phyloP scores from a whole-genome alignment of 2,888 invertebrate genomes.

The Hypomecis atomaria region DNA sequence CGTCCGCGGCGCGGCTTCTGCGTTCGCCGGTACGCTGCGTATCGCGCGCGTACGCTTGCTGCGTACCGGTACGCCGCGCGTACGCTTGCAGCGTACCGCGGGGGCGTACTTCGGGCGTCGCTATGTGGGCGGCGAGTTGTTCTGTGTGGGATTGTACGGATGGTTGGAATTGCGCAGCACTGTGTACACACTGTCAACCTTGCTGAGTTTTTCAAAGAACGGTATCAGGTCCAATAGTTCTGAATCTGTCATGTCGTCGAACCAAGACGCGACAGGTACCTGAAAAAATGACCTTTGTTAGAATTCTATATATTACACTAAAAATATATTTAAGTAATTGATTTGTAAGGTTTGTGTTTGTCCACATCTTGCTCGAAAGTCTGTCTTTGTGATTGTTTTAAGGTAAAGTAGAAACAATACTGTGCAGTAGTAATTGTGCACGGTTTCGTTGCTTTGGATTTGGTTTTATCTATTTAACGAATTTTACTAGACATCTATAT shows the following conservation, averaged over 20 bases:
- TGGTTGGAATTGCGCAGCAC: conserved; percentile 97
- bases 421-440: too few species aligned
- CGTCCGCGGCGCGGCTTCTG: conserved; percentile 23
- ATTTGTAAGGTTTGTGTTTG: too few species aligned
- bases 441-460: too few species aligned
- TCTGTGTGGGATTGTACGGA: conserved; percentile 87
- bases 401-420: too few species aligned
- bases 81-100: conserved; percentile 13
- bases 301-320: too few species aligned
- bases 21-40: background rate
- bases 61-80: conserved; percentile 35
- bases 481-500: too few species aligned
- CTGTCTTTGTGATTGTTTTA: too few species aligned
- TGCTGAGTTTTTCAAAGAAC: conserved; percentile 98
- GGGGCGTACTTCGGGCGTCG: conserved; percentile 44
- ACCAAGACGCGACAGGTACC: conserved; percentile 99
- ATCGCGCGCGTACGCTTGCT: background rate
- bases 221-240: conserved; percentile 99
- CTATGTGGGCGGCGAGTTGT: conserved; percentile 74
- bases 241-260: conserved; percentile 99
- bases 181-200: conserved; percentile 98
- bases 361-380: too few species aligned
- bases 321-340: too few species aligned
- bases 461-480: too few species aligned
- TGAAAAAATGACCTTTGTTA: conserved; percentile 55